Evolutionary conservation across 1,140 invertebrate genomes (phyloP), one percentile per base, ranked within the genome.

Genomic region (Monomorium pharaonis): DNA sequence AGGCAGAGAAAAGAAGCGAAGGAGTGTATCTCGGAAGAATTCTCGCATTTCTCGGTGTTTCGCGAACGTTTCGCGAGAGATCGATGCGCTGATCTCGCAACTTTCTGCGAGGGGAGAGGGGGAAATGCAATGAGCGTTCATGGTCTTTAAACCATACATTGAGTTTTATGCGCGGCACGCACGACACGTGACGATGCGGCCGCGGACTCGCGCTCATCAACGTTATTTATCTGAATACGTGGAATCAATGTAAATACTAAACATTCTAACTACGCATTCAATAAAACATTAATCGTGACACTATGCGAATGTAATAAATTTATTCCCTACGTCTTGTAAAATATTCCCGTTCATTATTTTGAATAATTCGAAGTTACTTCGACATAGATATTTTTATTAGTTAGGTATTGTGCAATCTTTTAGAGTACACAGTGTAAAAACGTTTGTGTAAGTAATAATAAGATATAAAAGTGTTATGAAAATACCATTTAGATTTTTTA

Each of bases 201-300:
- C 60, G 76, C 60, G 62, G 47, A 80, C 47, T 58, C 72, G 65
- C 85, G 84, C 30, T 69, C 54, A 33, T 84, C 51, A 67, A 24
- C 62, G 67, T 75, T 84, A 85, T 75, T 85, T 85, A 86, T 72
- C 78, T 85, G 72, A 80, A 86, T 90, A 90, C 87, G 84, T 84
- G 87, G 84, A 92, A 88, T 91, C 89, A 63, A 92, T 92, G 91
- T 92, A 92, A 86, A 92, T 92, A 92, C 12, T 84, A 75, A 72
- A 86, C 72, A 85, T 77, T 86, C 84, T 85, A 86, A 91, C 54
- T 86, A 91, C 77, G 86, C 85, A 91, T 88, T 89, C 85, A 91
- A 91, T 91, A 91, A 91, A 91, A 89, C 85, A 89, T 89, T 90
- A 90, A 87, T 85, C 87, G 89, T 87, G 85, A 87, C n/a, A n/a